Conservation (phyloP, 2,113 vertebrate genomes). For the Orthonyx spaldingii region DNA sequence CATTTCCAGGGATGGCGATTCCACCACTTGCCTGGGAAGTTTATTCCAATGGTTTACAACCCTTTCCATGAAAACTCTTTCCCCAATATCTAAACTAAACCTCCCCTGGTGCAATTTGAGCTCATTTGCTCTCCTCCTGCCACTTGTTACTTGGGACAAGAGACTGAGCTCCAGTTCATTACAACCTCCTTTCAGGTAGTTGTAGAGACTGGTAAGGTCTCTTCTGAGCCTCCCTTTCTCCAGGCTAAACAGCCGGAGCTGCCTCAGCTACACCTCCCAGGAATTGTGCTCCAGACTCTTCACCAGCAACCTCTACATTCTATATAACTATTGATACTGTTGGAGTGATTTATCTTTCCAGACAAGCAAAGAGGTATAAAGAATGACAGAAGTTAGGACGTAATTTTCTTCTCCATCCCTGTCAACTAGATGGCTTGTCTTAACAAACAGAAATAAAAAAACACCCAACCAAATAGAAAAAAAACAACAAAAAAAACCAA, state of each 20-base stretch:
- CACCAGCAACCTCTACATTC: not conserved
- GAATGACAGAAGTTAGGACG: not conserved
- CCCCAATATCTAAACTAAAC: not conserved
- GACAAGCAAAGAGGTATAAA: not conserved
- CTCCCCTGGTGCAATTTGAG: not conserved
- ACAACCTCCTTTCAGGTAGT: not conserved
- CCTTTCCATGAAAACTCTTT: too few relatives aligned
- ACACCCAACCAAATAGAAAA: not conserved
- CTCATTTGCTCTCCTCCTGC: not conserved
- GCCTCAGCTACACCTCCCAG: not conserved
- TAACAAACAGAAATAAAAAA: not conserved
- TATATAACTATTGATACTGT: accelerated
- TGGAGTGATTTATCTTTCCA: not conserved
- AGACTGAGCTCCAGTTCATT: not conserved
- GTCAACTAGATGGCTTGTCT: not conserved
- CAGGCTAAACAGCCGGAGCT: not conserved
- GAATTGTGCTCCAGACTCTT: not conserved
- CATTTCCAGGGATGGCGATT: not conserved
- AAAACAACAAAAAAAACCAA: not conserved
- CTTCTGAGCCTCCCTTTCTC: not conserved
- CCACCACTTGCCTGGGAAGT: not conserved
- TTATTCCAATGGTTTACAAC: not conserved
- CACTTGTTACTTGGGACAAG: not conserved
- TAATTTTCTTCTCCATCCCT: not conserved
- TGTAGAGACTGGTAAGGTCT: not conserved